Evolutionary conservation across 1,140 invertebrate genomes (phyloP), one percentile per base, ranked within the genome.

Genomic region (Penaeus indicus): DNA sequence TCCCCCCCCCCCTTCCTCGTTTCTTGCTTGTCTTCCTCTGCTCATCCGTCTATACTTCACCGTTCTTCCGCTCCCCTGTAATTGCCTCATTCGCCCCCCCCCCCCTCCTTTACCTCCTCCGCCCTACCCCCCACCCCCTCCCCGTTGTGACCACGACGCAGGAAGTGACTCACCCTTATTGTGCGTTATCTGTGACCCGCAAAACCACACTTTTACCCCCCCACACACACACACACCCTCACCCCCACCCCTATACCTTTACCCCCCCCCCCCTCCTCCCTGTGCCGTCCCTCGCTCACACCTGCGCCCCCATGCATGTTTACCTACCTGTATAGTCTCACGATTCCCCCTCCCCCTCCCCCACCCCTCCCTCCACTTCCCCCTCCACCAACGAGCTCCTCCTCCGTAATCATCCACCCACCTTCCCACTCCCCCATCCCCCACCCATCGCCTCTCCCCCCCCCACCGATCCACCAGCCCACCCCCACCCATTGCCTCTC

Each of bases 201-300:
- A 54, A 54, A 54, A 54, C 54, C 54, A 54, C 54, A 11, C 54
- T 54, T 54, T 54, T 54, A 4, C 77, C 25, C 42, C 25, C 77
- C 22, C 75, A 77, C 75, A 77, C 75, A 77, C 75, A 77, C 75
- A 77, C 75, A 77, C 75, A 77, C 75, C 18, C 75, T 27, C 77
- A 4, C 77, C 25, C 42, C 25, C 77, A 1, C 32, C 10, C 8
- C 25, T 1, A 38, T 21, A 42, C 77, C 42, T 1, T 38, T 32
- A 10, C 38, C 25, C 21, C 42, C 42, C 25, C 8, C 81, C 32
- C 61, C 62, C 81, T 64, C 10, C n/a, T 18, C 27, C 27, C 62
- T 19, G 16, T 62, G 7, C 21, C 61, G 32, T n/a, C 19, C 21
- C 22, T 7, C 25, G 21, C 25, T 32, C 32, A n/a, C 32, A n/a